A percentile compares a stretch with the other conserved stretches of the same genome.
These are phyloP conservation scores for Hippocampus kuda DNA, from an alignment of 2,797 vertebrate genomes.

Conservation along the genomic window DNA sequence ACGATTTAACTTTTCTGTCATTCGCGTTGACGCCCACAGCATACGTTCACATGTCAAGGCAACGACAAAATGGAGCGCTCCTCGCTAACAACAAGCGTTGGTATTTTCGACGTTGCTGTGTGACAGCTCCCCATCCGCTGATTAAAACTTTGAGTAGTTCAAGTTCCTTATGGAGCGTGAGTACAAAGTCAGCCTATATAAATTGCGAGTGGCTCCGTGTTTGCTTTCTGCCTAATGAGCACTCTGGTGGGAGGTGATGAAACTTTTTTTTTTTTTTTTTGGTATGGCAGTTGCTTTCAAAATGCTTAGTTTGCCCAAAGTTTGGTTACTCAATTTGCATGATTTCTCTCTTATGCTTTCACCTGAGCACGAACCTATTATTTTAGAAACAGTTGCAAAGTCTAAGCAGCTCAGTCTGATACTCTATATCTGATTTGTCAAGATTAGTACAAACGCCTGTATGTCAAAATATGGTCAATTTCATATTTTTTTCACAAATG, in stretches of 20 bases:
- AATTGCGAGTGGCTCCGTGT: background rate
- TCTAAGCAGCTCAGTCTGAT: background rate
- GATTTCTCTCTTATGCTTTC: background rate
- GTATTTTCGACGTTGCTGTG: background rate
- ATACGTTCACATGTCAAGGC: no score
- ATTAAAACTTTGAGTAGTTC: background rate
- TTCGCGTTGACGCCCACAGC: no score
- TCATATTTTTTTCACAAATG: no score
- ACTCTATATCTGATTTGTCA: background rate
- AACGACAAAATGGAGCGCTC: background rate
- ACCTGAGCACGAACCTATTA: background rate
- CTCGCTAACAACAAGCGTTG: background rate
- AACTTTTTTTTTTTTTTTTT: conserved; percentile 17
- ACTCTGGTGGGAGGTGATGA: conserved; percentile 10
- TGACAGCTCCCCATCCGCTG: background rate
- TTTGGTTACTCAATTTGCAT: conserved; percentile 18
- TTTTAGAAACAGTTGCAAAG: background rate
- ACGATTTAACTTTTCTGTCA: no score
- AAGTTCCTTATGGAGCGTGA: background rate
- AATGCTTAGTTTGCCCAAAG: conserved; percentile 9
- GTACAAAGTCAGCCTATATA: background rate
- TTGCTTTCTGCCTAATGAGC: conserved; percentile 26
- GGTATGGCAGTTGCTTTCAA: conserved; percentile 23
- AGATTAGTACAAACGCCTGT: background rate
- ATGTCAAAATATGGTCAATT: background rate